Evolutionary conservation across 23 tunicate genomes (phyloP), one percentile per base, ranked within the genome.

Genomic region (Ascidia mentula): DNA sequence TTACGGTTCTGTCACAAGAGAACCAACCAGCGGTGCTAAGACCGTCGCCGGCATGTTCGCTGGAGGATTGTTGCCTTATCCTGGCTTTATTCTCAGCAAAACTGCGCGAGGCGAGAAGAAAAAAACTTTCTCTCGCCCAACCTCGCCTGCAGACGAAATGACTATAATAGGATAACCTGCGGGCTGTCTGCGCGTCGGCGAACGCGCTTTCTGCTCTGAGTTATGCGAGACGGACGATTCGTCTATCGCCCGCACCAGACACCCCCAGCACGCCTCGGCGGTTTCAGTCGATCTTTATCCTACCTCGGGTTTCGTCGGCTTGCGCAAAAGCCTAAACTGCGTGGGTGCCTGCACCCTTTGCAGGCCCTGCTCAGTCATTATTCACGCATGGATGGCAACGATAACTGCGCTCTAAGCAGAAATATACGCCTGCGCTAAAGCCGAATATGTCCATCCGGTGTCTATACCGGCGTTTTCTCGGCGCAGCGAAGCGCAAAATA

Each of bases 91-190:
- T 53, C 24, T 28, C 65, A 53, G 65, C 65, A 53, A 53, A 53
- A 53, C 65, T 53, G 22, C 13, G 65, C 7, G 65, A 53, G 15
- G 15, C 53, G 53, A 12, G 53, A 42, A n/a, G n/a, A n/a, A 42
- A 53, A 53, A 53, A 53, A 53, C 65, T 53, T 53, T 53, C 65
- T 53, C 65, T 53, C 65, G 65, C 12, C 28, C n/a, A n/a, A 3
- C 65, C 24, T 28, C 65, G 65, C 65, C 65, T 53, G 65, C 65
- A 53, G 65, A 53, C 65, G n/a, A n/a, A 53, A 53, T 53, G 65
- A 53, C 65, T 53, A 53, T 53, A 53, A 53, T 53, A 53, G 65
- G 65, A 53, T 53, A 53, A 53, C 65, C 65, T 28, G 65, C 65
- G 65, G 28, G 65, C 13, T 53, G 65, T 53, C 65, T 53, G 65